A percentile compares a stretch with the other conserved stretches of the same genome.
Evolutionary conservation across 2,888 invertebrate genomes (phyloP).

Genomic region (Crematogaster levior): DNA sequence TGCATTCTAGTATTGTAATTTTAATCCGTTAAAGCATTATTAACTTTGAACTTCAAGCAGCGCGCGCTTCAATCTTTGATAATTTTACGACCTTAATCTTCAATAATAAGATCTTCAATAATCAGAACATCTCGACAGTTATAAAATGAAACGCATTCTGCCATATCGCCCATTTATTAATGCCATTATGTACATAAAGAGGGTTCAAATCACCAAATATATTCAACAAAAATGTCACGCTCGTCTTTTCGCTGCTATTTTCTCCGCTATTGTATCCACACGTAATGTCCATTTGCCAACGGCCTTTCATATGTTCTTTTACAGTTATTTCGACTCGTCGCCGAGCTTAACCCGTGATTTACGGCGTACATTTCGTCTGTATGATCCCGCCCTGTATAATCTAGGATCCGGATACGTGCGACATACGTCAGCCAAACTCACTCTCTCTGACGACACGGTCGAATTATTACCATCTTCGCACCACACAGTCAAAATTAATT

Average conservation of each 20-base stretch:
- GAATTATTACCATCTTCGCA: constrained; percentile 51
- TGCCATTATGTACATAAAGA: background rate
- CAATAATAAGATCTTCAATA: too few relatives aligned
- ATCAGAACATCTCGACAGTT: background rate
- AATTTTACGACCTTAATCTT: background rate
- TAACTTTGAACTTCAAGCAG: background rate
- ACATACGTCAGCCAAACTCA: constrained; percentile 35
- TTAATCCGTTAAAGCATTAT: background rate
- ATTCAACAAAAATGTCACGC: background rate
- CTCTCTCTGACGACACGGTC: constrained; percentile 35
- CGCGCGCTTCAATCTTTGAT: background rate
- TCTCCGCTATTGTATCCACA: constrained; percentile 11
- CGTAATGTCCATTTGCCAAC: constrained; percentile 27
- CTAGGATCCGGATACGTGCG: constrained; percentile 18
- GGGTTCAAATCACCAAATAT: constrained; percentile 12
- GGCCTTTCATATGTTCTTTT: constrained; percentile 33
- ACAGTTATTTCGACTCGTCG: constrained; percentile 43
- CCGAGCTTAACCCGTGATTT: constrained; percentile 34
- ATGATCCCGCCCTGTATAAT: constrained; percentile 40
- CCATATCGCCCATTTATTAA: background rate
- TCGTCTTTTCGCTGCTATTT: constrained; percentile 14
- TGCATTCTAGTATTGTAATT: background rate
- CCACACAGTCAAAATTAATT: constrained; percentile 48
- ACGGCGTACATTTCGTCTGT: constrained; percentile 30
- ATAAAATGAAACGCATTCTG: background rate